Evolutionary conservation across 1,140 invertebrate species (phyloP), one percentile per base, ranked within the genome.

Genomic region (Nixonia krombeini): DNA sequence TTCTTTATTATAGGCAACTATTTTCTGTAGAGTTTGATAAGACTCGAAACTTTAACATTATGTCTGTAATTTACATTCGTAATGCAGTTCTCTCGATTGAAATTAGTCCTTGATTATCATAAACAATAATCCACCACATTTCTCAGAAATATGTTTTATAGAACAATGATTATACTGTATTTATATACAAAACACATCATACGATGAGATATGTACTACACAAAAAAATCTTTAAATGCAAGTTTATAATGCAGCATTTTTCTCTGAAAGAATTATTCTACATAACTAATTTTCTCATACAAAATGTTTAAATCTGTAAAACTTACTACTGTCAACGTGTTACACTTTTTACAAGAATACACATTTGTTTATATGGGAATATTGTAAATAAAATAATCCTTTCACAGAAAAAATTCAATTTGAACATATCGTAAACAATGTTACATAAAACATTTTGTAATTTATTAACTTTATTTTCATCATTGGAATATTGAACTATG

Each of bases 21-120:
- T 83, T 81, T 81, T 75, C 72, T 76, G 78, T 82, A 79, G 72
- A 79, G 76, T 83, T 82, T 81, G 75, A 81, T 78, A 83, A 83
- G 79, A 81, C 78, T 83, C 74, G 76, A 80, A 84, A 84, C 75
- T 74, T 73, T 61, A 82, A 79, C 75, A 72, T 73, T 75, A 68
- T 73, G 70, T 70, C 76, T 79, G 78, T 82, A 83, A 83, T 78
- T 84, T 80, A 83, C 73, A 79, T 79, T 72, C 75, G 74, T 79
- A 79, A 78, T 70, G 71, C 63, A 65, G 47, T 66, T 53, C 45
- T 28, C 15, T 31, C 29, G 18, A 7, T 16, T 12, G 1, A 38
- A 45, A 49, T 59, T 31, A 38, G 13, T 40, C 12, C 12, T 17
- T 41, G 31, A 26, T 25, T 13, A n/a, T 49, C 37, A 38, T 40